Evolutionary conservation across 2,888 invertebrate species (phyloP).

Genomic region (Erebia epiphron): DNA sequence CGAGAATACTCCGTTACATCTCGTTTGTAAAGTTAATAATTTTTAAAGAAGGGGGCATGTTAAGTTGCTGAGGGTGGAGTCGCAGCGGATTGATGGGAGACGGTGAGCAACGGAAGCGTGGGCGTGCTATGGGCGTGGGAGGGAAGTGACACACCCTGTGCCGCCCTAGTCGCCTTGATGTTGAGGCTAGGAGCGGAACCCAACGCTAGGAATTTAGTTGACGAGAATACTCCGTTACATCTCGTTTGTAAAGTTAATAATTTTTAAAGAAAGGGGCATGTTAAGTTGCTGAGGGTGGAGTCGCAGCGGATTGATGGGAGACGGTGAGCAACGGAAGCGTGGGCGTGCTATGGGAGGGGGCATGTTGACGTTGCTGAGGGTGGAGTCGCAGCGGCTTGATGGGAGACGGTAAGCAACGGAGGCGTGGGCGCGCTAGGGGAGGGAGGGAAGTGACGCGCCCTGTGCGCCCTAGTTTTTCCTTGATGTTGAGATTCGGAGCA

Average conservation of each 20-base stretch:
- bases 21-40: conserved; percentile 49
- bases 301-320: too few species aligned
- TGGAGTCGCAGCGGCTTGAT: too few species aligned
- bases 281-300: too few species aligned
- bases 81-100: too few species aligned
- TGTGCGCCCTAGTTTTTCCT: neutral
- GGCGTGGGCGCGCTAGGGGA: conserved; percentile 49
- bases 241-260: conserved; percentile 49
- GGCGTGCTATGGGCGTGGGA: conserved; percentile 50
- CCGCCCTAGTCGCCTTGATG: conserved; percentile 20
- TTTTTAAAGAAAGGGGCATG: neutral
- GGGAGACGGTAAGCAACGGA: too few species aligned
- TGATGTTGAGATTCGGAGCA: neutral
- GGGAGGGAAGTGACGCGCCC: neutral
- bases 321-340: too few species aligned
- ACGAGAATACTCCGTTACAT: conserved; percentile 87
- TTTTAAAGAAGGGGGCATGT: neutral
- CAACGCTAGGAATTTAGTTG: neutral
- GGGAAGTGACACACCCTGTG: neutral
- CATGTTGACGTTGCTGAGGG: too few species aligned
- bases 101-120: too few species aligned
- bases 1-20: conserved; percentile 86
- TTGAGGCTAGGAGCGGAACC: neutral
- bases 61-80: too few species aligned
- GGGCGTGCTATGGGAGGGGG: too few species aligned